Conservation (phyloP, 2,888 invertebrate species). For the Heliconius ethilla region DNA sequence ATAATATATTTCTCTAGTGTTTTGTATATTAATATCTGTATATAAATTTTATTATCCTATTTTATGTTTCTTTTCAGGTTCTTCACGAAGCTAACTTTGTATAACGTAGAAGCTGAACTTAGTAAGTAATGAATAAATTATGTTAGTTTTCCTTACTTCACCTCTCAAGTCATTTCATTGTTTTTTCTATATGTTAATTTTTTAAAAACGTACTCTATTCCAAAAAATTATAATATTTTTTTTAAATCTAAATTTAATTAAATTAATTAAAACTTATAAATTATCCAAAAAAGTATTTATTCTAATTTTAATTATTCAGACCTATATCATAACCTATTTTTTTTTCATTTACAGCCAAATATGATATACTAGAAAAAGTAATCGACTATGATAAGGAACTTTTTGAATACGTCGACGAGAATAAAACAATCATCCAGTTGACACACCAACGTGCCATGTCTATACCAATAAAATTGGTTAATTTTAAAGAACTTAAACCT, state of each 20-base stretch:
- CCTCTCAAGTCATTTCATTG: too few relatives aligned
- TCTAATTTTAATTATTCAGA: neutral
- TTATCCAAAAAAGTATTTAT: neutral
- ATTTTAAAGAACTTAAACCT: conserved; percentile 44
- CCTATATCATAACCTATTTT: neutral
- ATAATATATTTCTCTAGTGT: too few relatives aligned
- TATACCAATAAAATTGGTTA: conserved; percentile 36
- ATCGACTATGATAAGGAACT: conserved; percentile 22
- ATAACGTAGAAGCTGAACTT: neutral
- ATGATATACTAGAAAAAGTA: conserved; percentile 50
- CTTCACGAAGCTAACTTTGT: conserved; percentile 20
- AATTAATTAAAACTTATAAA: neutral
- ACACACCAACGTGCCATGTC: conserved; percentile 37
- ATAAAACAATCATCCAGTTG: conserved; percentile 46
- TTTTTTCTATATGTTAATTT: too few relatives aligned
- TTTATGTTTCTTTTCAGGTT: conserved; percentile 14
- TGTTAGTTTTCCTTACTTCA: neutral
- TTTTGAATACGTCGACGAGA: conserved; percentile 38
- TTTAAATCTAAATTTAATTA: too few relatives aligned
- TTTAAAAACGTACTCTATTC: too few relatives aligned
- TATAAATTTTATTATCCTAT: neutral
- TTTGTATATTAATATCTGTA: neutral
- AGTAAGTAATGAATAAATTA: conserved; percentile 14
- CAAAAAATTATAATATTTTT: neutral
- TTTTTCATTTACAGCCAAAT: conserved; percentile 40